These are phyloP conservation scores for Drosophila kuntzei DNA, from an alignment of 2,888 invertebrate species.

Conservation along the genomic window DNA sequence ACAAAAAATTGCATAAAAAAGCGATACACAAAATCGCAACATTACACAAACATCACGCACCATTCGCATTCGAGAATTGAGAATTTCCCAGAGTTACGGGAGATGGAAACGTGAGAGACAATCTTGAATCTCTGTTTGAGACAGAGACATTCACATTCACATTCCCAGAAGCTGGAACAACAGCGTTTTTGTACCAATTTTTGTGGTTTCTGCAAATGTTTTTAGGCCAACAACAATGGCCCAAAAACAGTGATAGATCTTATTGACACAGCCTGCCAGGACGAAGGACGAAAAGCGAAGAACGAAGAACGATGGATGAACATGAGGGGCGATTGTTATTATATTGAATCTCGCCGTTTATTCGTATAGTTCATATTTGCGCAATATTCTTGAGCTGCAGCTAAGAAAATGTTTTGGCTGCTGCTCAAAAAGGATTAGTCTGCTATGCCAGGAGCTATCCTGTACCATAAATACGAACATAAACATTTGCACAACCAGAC, in stretches of 20 bases:
- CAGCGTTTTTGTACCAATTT: slow-evolving; percentile 62
- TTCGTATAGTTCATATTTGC: slow-evolving; percentile 61
- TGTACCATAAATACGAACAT: slow-evolving; percentile 40
- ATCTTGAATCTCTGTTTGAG: slow-evolving; percentile 34
- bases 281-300: slow-evolving; percentile 3
- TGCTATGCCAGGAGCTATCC: slow-evolving; percentile 24
- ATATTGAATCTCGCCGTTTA: slow-evolving; percentile 2
- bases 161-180: slow-evolving; percentile 68
- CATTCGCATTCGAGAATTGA: slow-evolving; percentile 4
- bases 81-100: slow-evolving; percentile 51
- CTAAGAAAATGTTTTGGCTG: slow-evolving; percentile 77
- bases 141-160: slow-evolving; percentile 21
- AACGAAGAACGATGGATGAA: not conserved
- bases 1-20: slow-evolving; percentile 49
- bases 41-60: slow-evolving; percentile 73
- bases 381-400: slow-evolving; percentile 73
- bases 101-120: slow-evolving; percentile 69
- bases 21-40: slow-evolving; percentile 67
- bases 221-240: slow-evolving; percentile 35
- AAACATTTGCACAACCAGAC: slow-evolving; percentile 50
- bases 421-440: slow-evolving; percentile 70
- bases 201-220: slow-evolving; percentile 59
- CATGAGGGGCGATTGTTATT: slow-evolving; percentile 28
- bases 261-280: slow-evolving; percentile 72
- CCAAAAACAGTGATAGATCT: slow-evolving; percentile 56